Conservation (phyloP, 2,888 invertebrate species). For the Choreutis nemorana region DNA sequence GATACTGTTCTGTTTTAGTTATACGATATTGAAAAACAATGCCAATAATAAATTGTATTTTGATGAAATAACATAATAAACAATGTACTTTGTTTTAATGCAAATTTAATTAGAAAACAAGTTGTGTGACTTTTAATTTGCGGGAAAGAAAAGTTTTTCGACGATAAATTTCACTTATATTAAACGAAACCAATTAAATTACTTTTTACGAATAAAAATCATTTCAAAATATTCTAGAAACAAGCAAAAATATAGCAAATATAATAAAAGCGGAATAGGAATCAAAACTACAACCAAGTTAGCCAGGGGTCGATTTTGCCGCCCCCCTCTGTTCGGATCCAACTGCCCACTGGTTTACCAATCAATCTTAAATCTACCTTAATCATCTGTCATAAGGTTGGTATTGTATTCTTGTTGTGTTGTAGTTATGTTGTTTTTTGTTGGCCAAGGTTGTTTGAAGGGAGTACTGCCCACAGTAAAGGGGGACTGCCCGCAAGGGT, state of each 20-base stretch:
- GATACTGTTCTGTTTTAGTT: too few relatives aligned
- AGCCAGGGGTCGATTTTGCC: conserved; percentile 48
- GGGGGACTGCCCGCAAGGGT: conserved; percentile 63
- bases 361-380: conserved; percentile 13
- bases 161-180: too few relatives aligned
- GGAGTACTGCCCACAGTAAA: conserved; percentile 61
- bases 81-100: too few relatives aligned
- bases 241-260: conserved; percentile 9
- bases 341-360: conserved; percentile 38
- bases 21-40: too few relatives aligned
- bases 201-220: too few relatives aligned
- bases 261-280: conserved; percentile 31
- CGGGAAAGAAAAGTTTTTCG: too few relatives aligned
- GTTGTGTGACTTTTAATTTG: too few relatives aligned
- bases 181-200: too few relatives aligned
- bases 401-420: conserved; percentile 14
- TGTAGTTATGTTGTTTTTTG: conserved; percentile 45
- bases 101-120: too few relatives aligned
- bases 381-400: conserved; percentile 14
- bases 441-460: conserved; percentile 36
- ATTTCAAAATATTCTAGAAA: background rate
- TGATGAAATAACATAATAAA: too few relatives aligned
- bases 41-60: too few relatives aligned
- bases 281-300: conserved; percentile 56
- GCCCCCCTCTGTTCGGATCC: conserved; percentile 32